Evolutionary conservation across 2,888 invertebrate species (phyloP).

Genomic region (Hypsopygia costalis): DNA sequence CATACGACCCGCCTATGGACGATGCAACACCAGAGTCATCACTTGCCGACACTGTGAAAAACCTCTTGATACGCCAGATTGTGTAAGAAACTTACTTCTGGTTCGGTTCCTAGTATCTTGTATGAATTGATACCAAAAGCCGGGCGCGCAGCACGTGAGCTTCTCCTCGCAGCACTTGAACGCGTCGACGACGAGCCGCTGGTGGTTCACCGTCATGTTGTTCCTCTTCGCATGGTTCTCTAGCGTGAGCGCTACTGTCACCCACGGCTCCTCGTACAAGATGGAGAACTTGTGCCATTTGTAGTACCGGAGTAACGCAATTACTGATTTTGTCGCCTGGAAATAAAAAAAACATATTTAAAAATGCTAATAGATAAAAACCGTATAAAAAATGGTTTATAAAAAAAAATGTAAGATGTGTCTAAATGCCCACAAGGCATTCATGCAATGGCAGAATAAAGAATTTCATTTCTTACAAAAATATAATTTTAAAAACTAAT

Average conservation of each 20-base stretch:
- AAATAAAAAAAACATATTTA: too few relatives aligned
- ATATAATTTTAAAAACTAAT: too few relatives aligned
- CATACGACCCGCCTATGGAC: too few relatives aligned
- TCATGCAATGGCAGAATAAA: too few relatives aligned
- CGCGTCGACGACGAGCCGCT: conserved; percentile 84
- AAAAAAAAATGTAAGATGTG: too few relatives aligned
- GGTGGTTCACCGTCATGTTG: conserved; percentile 92
- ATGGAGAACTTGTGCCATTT: conserved; percentile 97
- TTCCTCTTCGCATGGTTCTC: conserved; percentile 86
- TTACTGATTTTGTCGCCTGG: conserved; percentile 95
- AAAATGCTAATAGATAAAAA: background rate
- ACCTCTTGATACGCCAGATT: too few relatives aligned
- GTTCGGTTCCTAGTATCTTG: conserved; percentile 93
- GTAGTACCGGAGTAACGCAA: conserved; percentile 94
- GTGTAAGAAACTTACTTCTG: conserved; percentile 82
- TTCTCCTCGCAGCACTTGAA: conserved; percentile 89
- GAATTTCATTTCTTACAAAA: too few relatives aligned
- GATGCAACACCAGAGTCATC: too few relatives aligned
- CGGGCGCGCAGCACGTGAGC: conserved; percentile 87
- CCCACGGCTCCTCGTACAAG: conserved; percentile 90
- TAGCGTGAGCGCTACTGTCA: conserved; percentile 90
- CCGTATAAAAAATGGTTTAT: too few relatives aligned
- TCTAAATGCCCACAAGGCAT: too few relatives aligned
- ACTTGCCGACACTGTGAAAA: too few relatives aligned
- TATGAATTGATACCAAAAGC: conserved; percentile 91